phyloP scores from a whole-genome alignment of 2,113 vertebrate species.

The Natator depressus region DNA sequence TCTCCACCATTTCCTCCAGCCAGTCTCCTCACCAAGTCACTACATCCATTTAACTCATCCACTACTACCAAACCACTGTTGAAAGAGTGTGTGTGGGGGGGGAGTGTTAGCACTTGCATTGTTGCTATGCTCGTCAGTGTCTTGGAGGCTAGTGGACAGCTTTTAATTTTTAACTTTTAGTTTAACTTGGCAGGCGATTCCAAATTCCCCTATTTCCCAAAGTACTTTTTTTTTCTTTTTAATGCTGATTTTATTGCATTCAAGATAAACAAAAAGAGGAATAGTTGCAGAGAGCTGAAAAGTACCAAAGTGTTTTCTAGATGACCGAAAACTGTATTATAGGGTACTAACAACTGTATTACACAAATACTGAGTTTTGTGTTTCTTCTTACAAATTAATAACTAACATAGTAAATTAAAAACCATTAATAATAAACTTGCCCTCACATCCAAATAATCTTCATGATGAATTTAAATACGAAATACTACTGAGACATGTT shows the following conservation, averaged over 20 bases:
- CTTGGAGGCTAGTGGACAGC: background rate
- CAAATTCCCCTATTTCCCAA: background rate
- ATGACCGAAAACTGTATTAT: background rate
- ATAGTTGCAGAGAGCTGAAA: background rate
- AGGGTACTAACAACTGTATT: background rate
- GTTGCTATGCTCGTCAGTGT: background rate
- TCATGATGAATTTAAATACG: background rate
- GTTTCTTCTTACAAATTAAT: background rate
- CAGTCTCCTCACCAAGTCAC: background rate
- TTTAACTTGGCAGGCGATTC: background rate
- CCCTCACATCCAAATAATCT: background rate
- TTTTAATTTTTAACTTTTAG: constrained; percentile 6
- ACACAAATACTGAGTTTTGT: background rate
- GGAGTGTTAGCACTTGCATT: background rate
- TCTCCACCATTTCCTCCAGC: background rate
- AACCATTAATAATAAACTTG: background rate
- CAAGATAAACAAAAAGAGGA: background rate
- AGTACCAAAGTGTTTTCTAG: background rate
- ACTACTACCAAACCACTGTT: background rate
- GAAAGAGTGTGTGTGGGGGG: background rate
- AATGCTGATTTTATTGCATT: background rate
- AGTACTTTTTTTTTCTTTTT: background rate
- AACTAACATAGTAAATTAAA: background rate
- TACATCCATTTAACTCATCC: background rate
- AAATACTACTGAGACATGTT: background rate